These are phyloP conservation scores for Hypocryptadius cinnamomeus DNA, from an alignment of 2,113 vertebrate genomes.

Conservation along the genomic window DNA sequence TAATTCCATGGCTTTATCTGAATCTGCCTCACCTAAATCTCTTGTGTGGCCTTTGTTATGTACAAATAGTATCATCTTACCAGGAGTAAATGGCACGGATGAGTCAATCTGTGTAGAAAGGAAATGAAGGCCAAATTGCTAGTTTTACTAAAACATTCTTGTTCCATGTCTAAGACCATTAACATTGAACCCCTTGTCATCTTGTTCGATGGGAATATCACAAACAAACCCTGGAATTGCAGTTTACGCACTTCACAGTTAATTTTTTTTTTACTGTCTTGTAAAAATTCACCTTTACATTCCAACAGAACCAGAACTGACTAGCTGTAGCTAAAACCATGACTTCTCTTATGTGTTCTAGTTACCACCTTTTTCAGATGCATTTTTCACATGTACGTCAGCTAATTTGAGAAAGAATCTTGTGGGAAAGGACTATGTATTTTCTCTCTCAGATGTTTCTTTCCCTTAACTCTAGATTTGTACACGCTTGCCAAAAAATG, in stretches of 20 bases:
- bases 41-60: background rate
- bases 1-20: background rate
- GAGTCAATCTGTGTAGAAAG: background rate
- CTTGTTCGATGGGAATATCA: background rate
- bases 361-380: background rate
- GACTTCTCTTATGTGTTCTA: background rate
- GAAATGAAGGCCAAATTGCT: background rate
- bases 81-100: background rate
- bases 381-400: background rate
- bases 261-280: background rate
- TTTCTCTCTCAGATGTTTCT: background rate
- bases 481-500: background rate
- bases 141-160: background rate
- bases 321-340: background rate
- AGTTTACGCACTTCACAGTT: background rate
- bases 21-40: background rate
- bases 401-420: background rate
- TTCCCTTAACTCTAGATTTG: background rate
- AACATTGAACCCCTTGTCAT: background rate
- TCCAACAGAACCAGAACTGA: background rate
- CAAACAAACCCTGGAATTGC: background rate
- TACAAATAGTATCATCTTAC: fast-evolving
- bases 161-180: background rate
- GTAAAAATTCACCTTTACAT: background rate
- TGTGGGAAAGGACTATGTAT: background rate